Percentiles rank a stretch among this genome's conserved stretches.
Evolutionary conservation across 2,113 vertebrate genomes (phyloP).

Genomic region (Odocoileus hemionus): DNA sequence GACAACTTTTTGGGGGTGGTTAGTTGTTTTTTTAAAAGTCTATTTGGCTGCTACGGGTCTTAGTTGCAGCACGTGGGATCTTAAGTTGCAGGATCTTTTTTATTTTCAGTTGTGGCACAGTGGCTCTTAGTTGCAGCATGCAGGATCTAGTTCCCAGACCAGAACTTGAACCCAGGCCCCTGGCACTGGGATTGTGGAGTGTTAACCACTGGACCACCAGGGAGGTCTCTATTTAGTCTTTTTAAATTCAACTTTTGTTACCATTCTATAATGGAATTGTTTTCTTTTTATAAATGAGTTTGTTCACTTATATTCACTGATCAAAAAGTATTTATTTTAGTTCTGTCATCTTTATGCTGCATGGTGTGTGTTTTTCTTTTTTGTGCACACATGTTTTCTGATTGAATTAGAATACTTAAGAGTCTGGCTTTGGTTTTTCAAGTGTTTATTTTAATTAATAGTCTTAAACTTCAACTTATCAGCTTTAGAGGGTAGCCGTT

Average conservation of each 20-base stretch:
- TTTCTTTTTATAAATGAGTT: constrained; percentile 20
- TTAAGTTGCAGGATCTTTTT: not conserved
- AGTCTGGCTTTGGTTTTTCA: constrained; percentile 7
- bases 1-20: not conserved
- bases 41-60: not conserved
- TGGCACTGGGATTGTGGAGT: not conserved
- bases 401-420: not conserved
- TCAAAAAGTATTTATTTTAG: not conserved
- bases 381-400: not conserved
- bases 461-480: not conserved
- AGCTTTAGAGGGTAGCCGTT: not conserved
- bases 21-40: not conserved
- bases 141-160: not conserved
- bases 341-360: not conserved
- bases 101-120: not conserved
- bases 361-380: not conserved
- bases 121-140: not conserved
- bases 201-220: not conserved
- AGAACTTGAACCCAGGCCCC: not conserved
- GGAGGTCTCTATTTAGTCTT: not conserved
- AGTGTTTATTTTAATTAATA: constrained; percentile 3
- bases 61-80: not conserved
- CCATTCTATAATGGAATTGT: not conserved
- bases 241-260: not conserved
- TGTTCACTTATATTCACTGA: not conserved